Conservation (phyloP, 2,797 vertebrate species). For the Thamnophis elegans region DNA sequence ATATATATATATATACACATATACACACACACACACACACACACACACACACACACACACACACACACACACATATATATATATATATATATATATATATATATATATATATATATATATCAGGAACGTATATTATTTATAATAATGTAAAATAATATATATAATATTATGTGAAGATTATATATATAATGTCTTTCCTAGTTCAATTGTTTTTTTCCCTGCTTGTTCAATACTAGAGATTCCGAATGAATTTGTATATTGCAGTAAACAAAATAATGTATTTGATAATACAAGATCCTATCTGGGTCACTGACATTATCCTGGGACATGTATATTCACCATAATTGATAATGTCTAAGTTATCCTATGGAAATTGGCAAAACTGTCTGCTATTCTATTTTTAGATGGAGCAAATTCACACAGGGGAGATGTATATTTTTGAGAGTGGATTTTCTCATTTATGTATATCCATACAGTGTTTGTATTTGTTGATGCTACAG, state of each 20-base stretch:
- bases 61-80: too few species aligned
- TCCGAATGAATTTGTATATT: not conserved
- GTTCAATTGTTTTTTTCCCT: not conserved
- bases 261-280: not conserved
- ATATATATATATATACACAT: too few species aligned
- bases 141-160: too few species aligned
- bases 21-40: too few species aligned
- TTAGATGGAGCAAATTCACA: not conserved
- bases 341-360: not conserved
- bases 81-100: too few species aligned
- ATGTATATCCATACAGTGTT: not conserved
- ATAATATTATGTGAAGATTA: not conserved
- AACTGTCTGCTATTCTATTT: not conserved
- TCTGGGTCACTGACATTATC: not conserved
- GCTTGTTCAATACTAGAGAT: not conserved
- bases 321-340: not conserved
- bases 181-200: not conserved
- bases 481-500: not conserved
- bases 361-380: not conserved
- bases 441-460: not conserved
- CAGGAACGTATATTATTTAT: too few species aligned
- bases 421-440: not conserved
- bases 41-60: too few species aligned
- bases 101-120: too few species aligned
- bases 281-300: not conserved